Evolutionary conservation across 2,797 vertebrate species (phyloP).

Genomic region (Acanthiza pusilla): DNA sequence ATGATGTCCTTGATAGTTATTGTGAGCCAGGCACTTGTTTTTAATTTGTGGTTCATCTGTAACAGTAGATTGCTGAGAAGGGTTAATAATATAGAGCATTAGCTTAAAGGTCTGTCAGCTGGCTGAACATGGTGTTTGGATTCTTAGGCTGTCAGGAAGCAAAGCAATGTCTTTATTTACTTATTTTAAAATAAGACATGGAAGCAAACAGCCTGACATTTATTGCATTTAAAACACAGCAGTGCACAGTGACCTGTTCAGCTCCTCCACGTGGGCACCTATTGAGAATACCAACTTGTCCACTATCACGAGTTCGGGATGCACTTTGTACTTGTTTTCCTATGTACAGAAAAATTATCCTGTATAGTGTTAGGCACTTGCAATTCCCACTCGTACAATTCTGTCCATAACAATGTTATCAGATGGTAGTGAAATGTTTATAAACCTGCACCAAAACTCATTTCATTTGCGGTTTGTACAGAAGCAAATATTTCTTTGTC

Average conservation of each 20-base stretch:
- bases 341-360: neutral
- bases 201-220: neutral
- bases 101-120: neutral
- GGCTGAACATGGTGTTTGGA: neutral
- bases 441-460: neutral
- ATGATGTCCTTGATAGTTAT: neutral
- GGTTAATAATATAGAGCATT: neutral
- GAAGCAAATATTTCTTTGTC: neutral
- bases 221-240: neutral
- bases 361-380: neutral
- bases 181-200: neutral
- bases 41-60: neutral
- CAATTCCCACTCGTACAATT: neutral
- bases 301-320: neutral
- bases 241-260: neutral
- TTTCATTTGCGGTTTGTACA: neutral
- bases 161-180: neutral
- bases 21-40: neutral
- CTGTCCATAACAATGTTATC: neutral
- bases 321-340: neutral
- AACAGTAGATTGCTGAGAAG: neutral
- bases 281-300: neutral
- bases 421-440: rapidly evolving
- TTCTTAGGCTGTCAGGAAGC: neutral
- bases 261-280: neutral